Base-by-base conservation (phyloP, 2,113 vertebrate genomes). In the Osmerus mordax region DNA sequence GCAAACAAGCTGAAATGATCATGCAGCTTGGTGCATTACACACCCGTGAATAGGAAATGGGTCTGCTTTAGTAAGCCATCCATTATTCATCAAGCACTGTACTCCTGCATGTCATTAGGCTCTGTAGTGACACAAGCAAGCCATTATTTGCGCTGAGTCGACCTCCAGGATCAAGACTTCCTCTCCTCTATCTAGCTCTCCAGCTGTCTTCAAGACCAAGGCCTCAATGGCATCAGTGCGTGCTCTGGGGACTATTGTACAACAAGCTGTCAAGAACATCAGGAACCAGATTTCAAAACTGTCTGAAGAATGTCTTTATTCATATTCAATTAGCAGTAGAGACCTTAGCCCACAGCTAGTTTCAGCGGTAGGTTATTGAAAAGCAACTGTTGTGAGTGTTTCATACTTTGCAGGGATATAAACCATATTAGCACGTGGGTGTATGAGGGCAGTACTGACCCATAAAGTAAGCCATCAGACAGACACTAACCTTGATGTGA, bases 31-130 rank as follows among this genome's bases (percentile, higher is more conserved):
- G 9, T 60, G 19, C 58, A 15, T 60, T 9, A 23, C 11, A 19
- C n/a, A 0, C 19, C 3, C 11, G 58, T 60, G 58, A 60, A 60
- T 60, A 60, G 58, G 58, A 60, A n/a, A 60, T 23, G 18, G 19
- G 1, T 47, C 58, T 60, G 18, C 21, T 60, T 60, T 60, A 2
- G 14, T 23, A 60, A 60, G n/a, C 18, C 21, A 60, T 60, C 18
- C 58, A 60, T 60, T 60, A 60, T 60, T 60, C 58, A 60, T 60
- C 18, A 60, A 21, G 58, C 18, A 21, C 58, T 60, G 58, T 60
- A 21, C 7, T 60, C 58, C 58, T 60, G 18, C 58, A 60, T 60
- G 58, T 60, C 19, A 21, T 11, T 21, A n/a, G 19, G n/a, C 58
- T 60, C 19, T 60, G 58, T 60, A 19, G 18, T 60, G 19, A n/a